Conservation (phyloP, 1,140 invertebrate genomes). For the Drosophila melanica region DNA sequence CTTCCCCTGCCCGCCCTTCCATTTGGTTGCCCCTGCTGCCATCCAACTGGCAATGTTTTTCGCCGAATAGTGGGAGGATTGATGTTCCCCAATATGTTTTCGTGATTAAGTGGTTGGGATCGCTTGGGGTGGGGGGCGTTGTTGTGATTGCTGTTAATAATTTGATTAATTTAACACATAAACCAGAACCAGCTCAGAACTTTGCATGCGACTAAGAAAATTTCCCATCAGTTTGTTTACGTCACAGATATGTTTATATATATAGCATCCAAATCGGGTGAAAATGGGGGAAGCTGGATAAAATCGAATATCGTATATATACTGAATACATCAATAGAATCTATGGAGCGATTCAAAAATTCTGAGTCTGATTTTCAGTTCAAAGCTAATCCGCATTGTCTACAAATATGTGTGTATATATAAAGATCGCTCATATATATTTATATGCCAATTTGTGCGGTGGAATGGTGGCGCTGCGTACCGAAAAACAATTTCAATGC, state of each 20-base stretch:
- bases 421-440: background rate
- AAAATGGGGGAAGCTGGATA: no score
- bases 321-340: no score
- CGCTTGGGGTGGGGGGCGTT: no score
- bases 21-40: background rate
- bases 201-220: slow-evolving; percentile 8
- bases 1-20: background rate
- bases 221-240: slow-evolving; percentile 6
- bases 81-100: background rate
- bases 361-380: no score
- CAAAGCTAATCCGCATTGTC: background rate
- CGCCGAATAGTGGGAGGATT: slow-evolving; percentile 17
- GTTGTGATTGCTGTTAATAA: background rate
- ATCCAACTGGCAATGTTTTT: slow-evolving; percentile 27
- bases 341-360: no score
- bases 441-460: slow-evolving; percentile 4
- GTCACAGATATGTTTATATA: no score
- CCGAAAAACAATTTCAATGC: slow-evolving; percentile 63
- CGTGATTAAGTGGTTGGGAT: no score
- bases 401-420: background rate
- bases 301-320: no score
- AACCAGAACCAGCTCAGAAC: slow-evolving; percentile 6
- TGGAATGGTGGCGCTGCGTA: slow-evolving; percentile 17
- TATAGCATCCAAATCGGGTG: no score
- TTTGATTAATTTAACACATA: slow-evolving; percentile 45